Evolutionary conservation across 2,113 vertebrate species (phyloP).

Genomic region (Chrysemys picta): DNA sequence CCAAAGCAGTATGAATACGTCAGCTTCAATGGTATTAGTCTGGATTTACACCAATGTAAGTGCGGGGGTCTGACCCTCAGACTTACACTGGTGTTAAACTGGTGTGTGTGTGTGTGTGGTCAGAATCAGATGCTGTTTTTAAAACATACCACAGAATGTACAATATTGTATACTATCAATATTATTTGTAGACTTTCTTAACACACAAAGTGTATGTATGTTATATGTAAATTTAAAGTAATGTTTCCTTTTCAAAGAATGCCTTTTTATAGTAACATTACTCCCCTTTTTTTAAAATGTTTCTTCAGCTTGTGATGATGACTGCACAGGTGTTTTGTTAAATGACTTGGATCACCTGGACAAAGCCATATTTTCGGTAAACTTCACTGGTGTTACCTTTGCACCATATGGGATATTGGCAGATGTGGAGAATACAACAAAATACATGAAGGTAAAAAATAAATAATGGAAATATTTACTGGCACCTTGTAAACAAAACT

Average conservation of each 20-base stretch:
- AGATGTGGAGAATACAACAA: slow-evolving; percentile 84
- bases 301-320: slow-evolving; percentile 87
- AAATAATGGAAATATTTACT: not conserved
- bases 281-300: not conserved
- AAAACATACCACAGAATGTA: not conserved
- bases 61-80: not conserved
- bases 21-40: not conserved
- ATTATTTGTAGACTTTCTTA: not conserved
- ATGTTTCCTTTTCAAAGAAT: not conserved
- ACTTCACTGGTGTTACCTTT: slow-evolving; percentile 77
- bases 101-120: not conserved
- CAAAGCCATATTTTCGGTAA: slow-evolving; percentile 77
- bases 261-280: not conserved
- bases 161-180: not conserved
- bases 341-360: slow-evolving; percentile 80
- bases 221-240: not conserved
- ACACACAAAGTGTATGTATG: not conserved
- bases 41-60: not conserved
- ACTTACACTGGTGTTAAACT: not conserved
- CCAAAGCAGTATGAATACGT: not conserved
- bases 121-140: not conserved
- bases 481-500: not conserved
- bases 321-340: slow-evolving; percentile 86
- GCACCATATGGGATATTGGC: slow-evolving; percentile 81
- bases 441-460: slow-evolving; percentile 79